Evolutionary conservation across 1,140 invertebrate genomes (phyloP).

Genomic region (Eupeodes corollae): DNA sequence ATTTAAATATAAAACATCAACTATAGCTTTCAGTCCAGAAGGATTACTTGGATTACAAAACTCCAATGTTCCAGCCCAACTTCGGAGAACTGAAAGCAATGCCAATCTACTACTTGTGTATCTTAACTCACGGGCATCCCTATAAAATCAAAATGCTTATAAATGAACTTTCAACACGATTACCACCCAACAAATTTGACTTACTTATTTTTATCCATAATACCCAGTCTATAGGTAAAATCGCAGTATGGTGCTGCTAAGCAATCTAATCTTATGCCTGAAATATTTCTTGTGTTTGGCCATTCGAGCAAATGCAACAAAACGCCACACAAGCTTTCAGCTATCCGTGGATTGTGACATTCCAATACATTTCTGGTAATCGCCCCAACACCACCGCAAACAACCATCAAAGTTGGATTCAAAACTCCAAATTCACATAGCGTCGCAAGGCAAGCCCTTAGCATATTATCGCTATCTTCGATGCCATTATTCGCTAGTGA

Average conservation of each 20-base stretch:
- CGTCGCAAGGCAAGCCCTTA: constrained; percentile 70
- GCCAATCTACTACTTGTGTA: constrained; percentile 75
- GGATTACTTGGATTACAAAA: constrained; percentile 66
- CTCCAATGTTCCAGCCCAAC: constrained; percentile 79
- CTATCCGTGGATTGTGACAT: constrained; percentile 63
- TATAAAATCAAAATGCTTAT: constrained; percentile 21
- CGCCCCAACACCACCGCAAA: constrained; percentile 70
- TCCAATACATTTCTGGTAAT: constrained; percentile 71
- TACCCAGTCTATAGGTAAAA: constrained; percentile 60
- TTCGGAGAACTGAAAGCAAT: constrained; percentile 71
- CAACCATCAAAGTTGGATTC: constrained; percentile 68
- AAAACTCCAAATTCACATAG: constrained; percentile 77
- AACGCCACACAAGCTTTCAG: constrained; percentile 76
- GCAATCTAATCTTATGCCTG: constrained; percentile 65
- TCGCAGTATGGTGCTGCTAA: constrained; percentile 87
- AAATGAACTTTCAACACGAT: not conserved
- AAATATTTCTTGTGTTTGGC: constrained; percentile 62
- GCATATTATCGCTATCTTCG: constrained; percentile 66
- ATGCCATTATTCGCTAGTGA: constrained; percentile 69
- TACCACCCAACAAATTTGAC: not conserved
- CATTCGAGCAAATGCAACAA: constrained; percentile 79
- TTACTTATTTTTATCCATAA: constrained; percentile 46
- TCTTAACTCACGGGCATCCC: constrained; percentile 68
- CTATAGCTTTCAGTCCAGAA: constrained; percentile 67
- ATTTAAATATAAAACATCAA: constrained; percentile 77